These are phyloP conservation scores for Ochropacha duplaris DNA, from an alignment of 2,888 invertebrate species.

Conservation along the genomic window DNA sequence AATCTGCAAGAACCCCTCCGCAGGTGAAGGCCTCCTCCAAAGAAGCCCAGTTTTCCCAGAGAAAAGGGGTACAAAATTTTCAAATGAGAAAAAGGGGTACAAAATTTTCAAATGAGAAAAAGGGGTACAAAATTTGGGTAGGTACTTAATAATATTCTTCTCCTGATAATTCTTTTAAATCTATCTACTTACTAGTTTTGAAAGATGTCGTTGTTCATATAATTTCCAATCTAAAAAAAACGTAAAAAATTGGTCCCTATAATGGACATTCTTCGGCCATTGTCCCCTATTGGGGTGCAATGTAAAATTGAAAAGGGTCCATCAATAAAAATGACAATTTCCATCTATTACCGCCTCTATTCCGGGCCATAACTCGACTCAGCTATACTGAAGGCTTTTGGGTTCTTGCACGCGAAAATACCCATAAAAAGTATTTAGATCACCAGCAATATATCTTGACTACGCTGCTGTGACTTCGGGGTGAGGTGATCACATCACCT, in stretches of 20 bases:
- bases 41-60: too few relatives aligned
- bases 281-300: slow-evolving; percentile 20
- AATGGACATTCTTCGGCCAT: slow-evolving; percentile 16
- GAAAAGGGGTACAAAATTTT: too few relatives aligned
- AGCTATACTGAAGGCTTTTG: slow-evolving; percentile 25
- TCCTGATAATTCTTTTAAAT: too few relatives aligned
- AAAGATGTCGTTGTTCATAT: too few relatives aligned
- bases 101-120: too few relatives aligned
- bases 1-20: too few relatives aligned
- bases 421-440: slow-evolving; percentile 57
- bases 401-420: slow-evolving; percentile 29
- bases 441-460: slow-evolving; percentile 42
- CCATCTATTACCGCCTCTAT: slow-evolving; percentile 30
- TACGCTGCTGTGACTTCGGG: slow-evolving; percentile 28
- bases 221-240: background rate
- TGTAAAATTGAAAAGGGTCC: slow-evolving; percentile 37
- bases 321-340: slow-evolving; percentile 43
- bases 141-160: too few relatives aligned
- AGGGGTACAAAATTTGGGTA: too few relatives aligned
- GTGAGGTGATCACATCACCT: slow-evolving; percentile 6
- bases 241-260: background rate
- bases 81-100: too few relatives aligned
- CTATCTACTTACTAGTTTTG: background rate
- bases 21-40: too few relatives aligned
- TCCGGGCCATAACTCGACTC: slow-evolving; percentile 32